Evolutionary conservation across 2,888 invertebrate species (phyloP).

Genomic region (Aporophyla nigra): DNA sequence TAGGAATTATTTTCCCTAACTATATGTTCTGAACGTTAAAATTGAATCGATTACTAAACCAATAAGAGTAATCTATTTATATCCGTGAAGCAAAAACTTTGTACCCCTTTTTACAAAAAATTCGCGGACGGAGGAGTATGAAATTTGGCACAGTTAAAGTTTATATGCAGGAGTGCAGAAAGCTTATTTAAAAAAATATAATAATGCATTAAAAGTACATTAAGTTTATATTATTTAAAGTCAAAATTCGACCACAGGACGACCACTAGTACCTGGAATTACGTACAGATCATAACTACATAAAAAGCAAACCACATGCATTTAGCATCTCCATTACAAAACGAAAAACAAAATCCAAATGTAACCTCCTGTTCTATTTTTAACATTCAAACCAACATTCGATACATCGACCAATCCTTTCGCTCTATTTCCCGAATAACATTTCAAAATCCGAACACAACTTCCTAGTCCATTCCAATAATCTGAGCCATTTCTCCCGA

Average conservation of each 20-base stretch:
- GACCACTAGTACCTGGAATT: no score
- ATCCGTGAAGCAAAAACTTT: no score
- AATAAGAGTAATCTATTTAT: neutral
- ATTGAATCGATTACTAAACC: neutral
- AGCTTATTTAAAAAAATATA: no score
- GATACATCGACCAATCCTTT: slow-evolving; percentile 9
- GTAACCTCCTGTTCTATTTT: neutral
- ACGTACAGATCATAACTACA: neutral
- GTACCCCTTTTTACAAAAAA: no score
- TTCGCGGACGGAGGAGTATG: no score
- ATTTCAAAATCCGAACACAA: slow-evolving; percentile 19
- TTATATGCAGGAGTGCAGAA: no score
- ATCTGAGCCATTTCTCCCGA: slow-evolving; percentile 65
- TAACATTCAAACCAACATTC: slow-evolving; percentile 11
- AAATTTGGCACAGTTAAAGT: no score
- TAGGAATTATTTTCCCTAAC: neutral
- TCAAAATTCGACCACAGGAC: no score
- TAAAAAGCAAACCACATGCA: neutral
- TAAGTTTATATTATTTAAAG: no score
- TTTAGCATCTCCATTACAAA: slow-evolving; percentile 12
- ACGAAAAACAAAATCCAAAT: neutral
- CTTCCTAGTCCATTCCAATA: slow-evolving; percentile 68
- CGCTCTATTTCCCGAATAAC: slow-evolving; percentile 8
- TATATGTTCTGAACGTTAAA: neutral
- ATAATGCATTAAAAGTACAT: no score